Evolutionary conservation across 2,888 invertebrate species (phyloP), one percentile per base, ranked within the genome.

Genomic region (Microctonus aethiopoides): DNA sequence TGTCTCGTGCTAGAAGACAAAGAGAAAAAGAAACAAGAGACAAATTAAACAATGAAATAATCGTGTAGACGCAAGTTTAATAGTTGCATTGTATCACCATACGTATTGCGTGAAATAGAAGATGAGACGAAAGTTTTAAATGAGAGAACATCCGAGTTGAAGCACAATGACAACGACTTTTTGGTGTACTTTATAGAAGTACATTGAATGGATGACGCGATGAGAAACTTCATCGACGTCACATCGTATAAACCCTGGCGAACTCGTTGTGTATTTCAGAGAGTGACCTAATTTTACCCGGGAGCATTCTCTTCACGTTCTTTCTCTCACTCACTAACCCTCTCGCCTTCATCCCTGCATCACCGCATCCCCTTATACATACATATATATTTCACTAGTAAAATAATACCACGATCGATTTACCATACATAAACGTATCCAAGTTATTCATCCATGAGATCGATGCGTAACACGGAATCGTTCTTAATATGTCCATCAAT

Each of bases 91-190:
- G 16, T 29, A 29, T 29, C 16, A 46, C 41, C 13, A n/a, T 13
- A 5, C 16, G 4, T 46, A 46, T 20, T 20, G 46, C 9, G 5
- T n/a, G 9, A 20, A 46, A 24, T 56, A n/a, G 56, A 56, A 10
- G 56, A 56, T 56, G 46, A 26, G 11, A 56, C n/a, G n/a, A 56
- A 56, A 56, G 1, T 29, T 13, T 56, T 24, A 9, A 56, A 10
- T n/a, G 13, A 56, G 26, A 1, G 13, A 56, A 56, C 13, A 26
- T 9, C 5, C 3, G 56, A 56, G 6, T 56, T 22, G 24, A 56
- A 26, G 56, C 56, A 56, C 56, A 29, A 56, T 9, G 56, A 56
- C 56, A 56, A 56, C 26, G 56, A 56, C 56, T 56, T 56, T 56
- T 26, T 56, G n/a, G 26, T 29, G 29, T 26, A 29, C 56, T 56